Evolutionary conservation across 2,797 vertebrate genomes (phyloP).

Genomic region (Gouania willdenowi): DNA sequence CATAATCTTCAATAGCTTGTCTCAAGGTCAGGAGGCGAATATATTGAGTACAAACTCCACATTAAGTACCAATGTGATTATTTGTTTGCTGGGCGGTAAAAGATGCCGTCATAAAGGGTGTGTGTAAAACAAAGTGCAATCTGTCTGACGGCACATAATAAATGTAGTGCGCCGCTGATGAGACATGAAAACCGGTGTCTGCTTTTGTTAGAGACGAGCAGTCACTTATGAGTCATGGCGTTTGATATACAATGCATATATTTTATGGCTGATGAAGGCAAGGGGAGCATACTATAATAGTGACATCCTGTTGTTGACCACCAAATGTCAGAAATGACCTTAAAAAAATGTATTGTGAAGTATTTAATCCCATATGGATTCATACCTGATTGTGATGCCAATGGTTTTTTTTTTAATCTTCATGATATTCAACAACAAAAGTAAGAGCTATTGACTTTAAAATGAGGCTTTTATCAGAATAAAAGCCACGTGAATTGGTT

Average conservation of each 20-base stretch:
- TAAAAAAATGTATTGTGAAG: slow-evolving; percentile 19
- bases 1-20: slow-evolving; percentile 41
- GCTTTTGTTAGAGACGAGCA: slow-evolving; percentile 35
- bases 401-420: slow-evolving; percentile 19
- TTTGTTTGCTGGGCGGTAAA: slow-evolving; percentile 49
- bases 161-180: slow-evolving; percentile 64
- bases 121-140: slow-evolving; percentile 69
- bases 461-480: slow-evolving; percentile 23
- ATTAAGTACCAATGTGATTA: slow-evolving; percentile 49
- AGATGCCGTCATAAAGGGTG: slow-evolving; percentile 54
- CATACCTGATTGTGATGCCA: slow-evolving; percentile 2
- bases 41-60: slow-evolving; percentile 34
- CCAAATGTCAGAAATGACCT: slow-evolving; percentile 28
- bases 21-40: slow-evolving; percentile 65
- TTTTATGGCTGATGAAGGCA: slow-evolving; percentile 29
- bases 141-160: slow-evolving; percentile 66
- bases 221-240: slow-evolving; percentile 44
- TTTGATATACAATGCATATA: slow-evolving; percentile 42
- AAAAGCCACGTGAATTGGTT: slow-evolving; percentile 29
- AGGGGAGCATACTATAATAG: slow-evolving; percentile 25
- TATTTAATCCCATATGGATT: slow-evolving; percentile 29
- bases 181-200: slow-evolving; percentile 63
- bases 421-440: slow-evolving; percentile 14
- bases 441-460: slow-evolving; percentile 16
- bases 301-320: slow-evolving; percentile 22